Conservation (phyloP, 2,113 vertebrate species). For the Carettochelys insculpta region DNA sequence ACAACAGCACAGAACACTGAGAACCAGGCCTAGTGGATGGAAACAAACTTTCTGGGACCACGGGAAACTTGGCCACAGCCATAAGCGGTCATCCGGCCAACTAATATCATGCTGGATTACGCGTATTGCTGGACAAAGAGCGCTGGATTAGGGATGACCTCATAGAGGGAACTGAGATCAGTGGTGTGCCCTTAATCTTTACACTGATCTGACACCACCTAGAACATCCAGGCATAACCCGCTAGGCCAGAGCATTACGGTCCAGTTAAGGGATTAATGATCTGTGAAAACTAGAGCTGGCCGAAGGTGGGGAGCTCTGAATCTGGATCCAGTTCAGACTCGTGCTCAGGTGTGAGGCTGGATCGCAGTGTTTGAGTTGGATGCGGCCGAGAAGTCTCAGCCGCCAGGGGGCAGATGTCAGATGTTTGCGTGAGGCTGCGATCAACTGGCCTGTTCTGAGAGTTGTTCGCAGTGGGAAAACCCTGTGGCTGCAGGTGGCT, state of each 20-base stretch:
- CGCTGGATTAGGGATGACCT: too few species aligned
- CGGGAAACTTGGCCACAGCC: too few species aligned
- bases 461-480: background rate
- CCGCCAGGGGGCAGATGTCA: background rate
- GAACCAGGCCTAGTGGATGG: too few species aligned
- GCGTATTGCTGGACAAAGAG: too few species aligned
- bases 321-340: background rate
- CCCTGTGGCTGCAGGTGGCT: background rate
- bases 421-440: background rate
- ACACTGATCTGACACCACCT: background rate
- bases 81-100: too few species aligned
- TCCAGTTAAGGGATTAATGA: background rate
- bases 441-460: background rate
- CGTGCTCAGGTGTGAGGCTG: background rate
- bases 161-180: background rate
- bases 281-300: background rate
- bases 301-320: background rate
- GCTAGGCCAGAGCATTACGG: background rate
- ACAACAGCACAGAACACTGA: too few species aligned
- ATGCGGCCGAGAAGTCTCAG: background rate
- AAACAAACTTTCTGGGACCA: too few species aligned
- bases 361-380: rapidly evolving
- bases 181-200: background rate
- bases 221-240: background rate
- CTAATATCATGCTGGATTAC: too few species aligned